phyloP scores from a whole-genome alignment of 2,888 invertebrate species.

The Campopleginae sp. region DNA sequence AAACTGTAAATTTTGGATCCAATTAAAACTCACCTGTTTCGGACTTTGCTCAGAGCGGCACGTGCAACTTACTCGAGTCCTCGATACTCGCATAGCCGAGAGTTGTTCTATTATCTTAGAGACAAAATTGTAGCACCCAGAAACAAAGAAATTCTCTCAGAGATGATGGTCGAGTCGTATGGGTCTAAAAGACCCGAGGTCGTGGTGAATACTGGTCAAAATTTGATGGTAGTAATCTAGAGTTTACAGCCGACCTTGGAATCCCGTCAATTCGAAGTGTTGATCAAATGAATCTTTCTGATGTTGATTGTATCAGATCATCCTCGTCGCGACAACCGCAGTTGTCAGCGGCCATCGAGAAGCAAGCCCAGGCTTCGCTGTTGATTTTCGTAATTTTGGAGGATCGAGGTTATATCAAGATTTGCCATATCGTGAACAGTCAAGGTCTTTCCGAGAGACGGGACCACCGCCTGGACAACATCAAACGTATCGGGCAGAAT shows the following conservation, averaged over 20 bases:
- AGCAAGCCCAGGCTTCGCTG: slow-evolving; percentile 64
- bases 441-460: slow-evolving; percentile 51
- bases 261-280: background rate
- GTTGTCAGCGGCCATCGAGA: slow-evolving; percentile 70
- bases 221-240: background rate
- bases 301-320: slow-evolving; percentile 68
- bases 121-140: background rate
- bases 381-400: slow-evolving; percentile 71
- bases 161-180: background rate
- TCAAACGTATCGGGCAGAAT: slow-evolving; percentile 69
- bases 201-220: background rate
- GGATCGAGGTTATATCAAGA: slow-evolving; percentile 67
- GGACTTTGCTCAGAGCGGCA: background rate
- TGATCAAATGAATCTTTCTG: background rate
- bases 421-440: slow-evolving; percentile 64
- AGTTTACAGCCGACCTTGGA: background rate
- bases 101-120: background rate
- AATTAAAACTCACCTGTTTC: background rate
- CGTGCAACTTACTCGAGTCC: background rate
- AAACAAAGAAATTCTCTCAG: background rate
- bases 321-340: slow-evolving; percentile 71
- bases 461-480: slow-evolving; percentile 22
- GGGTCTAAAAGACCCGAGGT: background rate
- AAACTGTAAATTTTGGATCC: background rate
- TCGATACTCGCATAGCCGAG: background rate